A percentile compares a stretch with the other conserved stretches of the same genome.
Evolutionary conservation across 2,888 invertebrate genomes (phyloP).

Genomic region (Nycteola revayana): DNA sequence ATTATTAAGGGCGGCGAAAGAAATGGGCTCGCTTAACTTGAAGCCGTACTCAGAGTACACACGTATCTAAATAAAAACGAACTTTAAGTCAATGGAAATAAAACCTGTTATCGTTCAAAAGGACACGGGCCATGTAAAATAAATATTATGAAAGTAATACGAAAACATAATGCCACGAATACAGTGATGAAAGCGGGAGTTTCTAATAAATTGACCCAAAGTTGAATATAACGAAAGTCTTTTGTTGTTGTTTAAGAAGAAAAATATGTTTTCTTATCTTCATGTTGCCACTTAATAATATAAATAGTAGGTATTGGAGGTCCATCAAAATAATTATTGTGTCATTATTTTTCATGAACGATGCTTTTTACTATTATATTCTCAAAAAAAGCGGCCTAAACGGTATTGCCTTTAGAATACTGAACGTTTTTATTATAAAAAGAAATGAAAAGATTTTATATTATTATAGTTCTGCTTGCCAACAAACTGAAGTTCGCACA

Average conservation of each 20-base stretch:
- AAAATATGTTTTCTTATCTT: no score
- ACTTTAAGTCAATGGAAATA: conserved; percentile 37
- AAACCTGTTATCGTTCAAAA: conserved; percentile 34
- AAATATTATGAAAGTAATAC: conserved; percentile 66
- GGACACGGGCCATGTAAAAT: conserved; percentile 43
- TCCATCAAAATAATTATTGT: no score
- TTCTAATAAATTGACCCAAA: conserved; percentile 61
- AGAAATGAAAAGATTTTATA: no score
- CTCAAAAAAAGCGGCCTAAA: no score
- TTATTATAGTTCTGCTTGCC: no score
- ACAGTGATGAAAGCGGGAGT: conserved; percentile 62
- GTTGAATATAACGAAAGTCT: conserved; percentile 37
- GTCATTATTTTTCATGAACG: no score
- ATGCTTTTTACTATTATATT: no score
- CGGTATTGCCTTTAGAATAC: no score
- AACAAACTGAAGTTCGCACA: no score
- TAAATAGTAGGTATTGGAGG: no score
- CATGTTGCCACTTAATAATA: no score
- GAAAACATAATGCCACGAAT: conserved; percentile 63
- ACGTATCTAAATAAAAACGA: conserved; percentile 30
- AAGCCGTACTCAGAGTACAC: conserved; percentile 52
- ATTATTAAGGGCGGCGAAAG: conserved; percentile 78
- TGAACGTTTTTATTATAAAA: no score
- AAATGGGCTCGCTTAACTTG: conserved; percentile 72
- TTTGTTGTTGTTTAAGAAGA: conserved; percentile 4